Evolutionary conservation across 2,888 invertebrate genomes (phyloP).

Genomic region (Ormia ochracea): DNA sequence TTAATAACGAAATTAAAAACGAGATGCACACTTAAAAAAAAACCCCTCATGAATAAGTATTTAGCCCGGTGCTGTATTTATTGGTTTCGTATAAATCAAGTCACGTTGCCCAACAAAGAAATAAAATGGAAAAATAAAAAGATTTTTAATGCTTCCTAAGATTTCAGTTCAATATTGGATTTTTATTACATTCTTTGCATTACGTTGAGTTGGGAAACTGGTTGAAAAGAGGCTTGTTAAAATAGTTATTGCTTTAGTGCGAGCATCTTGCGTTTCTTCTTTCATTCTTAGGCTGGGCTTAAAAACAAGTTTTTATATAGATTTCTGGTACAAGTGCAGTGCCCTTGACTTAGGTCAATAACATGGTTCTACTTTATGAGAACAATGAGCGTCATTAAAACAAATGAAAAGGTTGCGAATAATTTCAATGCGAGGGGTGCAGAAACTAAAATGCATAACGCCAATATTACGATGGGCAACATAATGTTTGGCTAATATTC

Average conservation of each 20-base stretch:
- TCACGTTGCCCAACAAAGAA: constrained; percentile 47
- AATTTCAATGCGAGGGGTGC: not conserved
- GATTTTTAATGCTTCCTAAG: not conserved
- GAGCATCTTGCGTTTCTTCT: not conserved
- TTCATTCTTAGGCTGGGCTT: not conserved
- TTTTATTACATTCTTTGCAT: constrained; percentile 12
- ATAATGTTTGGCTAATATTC: too few species aligned
- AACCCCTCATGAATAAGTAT: constrained; percentile 16
- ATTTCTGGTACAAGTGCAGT: constrained; percentile 69
- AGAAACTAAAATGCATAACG: too few species aligned
- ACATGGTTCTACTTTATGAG: constrained; percentile 63
- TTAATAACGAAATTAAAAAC: constrained; percentile 25
- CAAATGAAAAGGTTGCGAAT: not conserved
- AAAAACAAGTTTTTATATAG: constrained; percentile 51
- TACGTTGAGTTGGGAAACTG: constrained; percentile 27
- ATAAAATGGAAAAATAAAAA: not conserved
- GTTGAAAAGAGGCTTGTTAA: constrained; percentile 40
- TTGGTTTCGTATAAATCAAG: constrained; percentile 60
- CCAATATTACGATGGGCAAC: too few species aligned
- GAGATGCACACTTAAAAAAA: not conserved
- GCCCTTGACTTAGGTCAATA: constrained; percentile 76
- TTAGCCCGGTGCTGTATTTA: constrained; percentile 42
- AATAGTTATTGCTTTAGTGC: not conserved
- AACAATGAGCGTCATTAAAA: constrained; percentile 10
- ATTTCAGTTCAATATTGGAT: not conserved